These are phyloP conservation scores for Hydropotes inermis DNA, from an alignment of 2,113 vertebrate species.

Conservation along the genomic window DNA sequence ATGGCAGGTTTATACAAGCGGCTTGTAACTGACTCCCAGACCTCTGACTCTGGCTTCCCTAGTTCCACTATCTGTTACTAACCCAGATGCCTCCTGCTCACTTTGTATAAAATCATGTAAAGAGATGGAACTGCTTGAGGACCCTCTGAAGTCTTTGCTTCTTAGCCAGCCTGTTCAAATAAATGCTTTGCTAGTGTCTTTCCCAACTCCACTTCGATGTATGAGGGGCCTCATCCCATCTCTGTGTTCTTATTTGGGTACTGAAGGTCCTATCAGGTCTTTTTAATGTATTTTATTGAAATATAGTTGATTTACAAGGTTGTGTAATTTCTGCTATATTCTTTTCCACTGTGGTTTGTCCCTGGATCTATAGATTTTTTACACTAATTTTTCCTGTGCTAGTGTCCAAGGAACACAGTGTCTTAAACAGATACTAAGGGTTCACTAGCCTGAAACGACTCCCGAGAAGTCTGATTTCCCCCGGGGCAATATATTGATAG, in stretches of 20 bases:
- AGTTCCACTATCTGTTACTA: not conserved
- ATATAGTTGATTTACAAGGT: not conserved
- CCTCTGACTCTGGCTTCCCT: not conserved
- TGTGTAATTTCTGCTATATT: not conserved
- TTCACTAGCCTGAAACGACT: not conserved
- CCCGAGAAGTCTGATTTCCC: not conserved
- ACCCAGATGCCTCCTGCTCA: not conserved
- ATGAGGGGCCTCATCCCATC: not conserved
- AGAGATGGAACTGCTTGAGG: not conserved
- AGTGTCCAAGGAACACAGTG: not conserved
- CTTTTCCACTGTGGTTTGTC: not conserved
- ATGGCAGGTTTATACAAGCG: not conserved
- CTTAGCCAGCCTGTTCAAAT: not conserved
- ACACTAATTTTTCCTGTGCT: not conserved
- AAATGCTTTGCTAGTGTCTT: not conserved
- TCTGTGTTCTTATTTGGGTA: not conserved
- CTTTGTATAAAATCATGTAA: not conserved
- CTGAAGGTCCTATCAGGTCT: not conserved
- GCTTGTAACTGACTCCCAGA: not conserved
- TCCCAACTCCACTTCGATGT: accelerated
- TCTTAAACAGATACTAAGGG: not conserved
- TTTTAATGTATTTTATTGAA: not conserved
- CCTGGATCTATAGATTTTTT: not conserved
- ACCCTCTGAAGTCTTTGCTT: not conserved
- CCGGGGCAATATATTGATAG: not conserved